Evolutionary conservation across 2,888 invertebrate genomes (phyloP).

Genomic region (Fragum fragum): DNA sequence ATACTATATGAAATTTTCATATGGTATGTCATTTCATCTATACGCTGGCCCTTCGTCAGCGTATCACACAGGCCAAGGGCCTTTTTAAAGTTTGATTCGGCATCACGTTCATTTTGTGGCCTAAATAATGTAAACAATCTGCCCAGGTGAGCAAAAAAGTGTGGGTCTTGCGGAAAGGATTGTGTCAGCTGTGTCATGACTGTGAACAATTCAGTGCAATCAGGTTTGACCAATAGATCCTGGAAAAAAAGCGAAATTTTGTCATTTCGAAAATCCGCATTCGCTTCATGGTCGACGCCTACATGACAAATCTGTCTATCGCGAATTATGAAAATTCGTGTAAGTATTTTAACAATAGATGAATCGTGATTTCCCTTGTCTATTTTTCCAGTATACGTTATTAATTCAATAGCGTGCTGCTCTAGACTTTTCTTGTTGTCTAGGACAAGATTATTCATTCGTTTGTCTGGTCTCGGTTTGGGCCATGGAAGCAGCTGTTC

Average conservation of each 20-base stretch:
- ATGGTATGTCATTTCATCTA: constrained; percentile 42
- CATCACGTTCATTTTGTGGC: constrained; percentile 48
- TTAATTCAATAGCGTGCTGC: constrained; percentile 54
- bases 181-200: constrained; percentile 47
- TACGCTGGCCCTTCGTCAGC: constrained; percentile 4
- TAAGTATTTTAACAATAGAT: constrained; percentile 48
- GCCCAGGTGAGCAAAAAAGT: constrained; percentile 56
- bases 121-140: constrained; percentile 48
- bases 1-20: not conserved
- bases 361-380: constrained; percentile 18
- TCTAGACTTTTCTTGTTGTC: constrained; percentile 51
- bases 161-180: constrained; percentile 56
- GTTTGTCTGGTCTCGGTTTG: not conserved
- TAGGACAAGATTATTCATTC: constrained; percentile 37
- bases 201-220: constrained; percentile 52
- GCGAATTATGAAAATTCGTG: constrained; percentile 61
- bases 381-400: constrained; percentile 43
- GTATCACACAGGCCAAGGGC: constrained; percentile 54
- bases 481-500: constrained; percentile 52
- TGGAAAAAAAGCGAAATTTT: constrained; percentile 37
- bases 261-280: not conserved
- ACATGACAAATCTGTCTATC: constrained; percentile 33
- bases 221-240: constrained; percentile 42
- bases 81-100: constrained; percentile 45
- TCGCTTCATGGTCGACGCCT: constrained; percentile 37